These are phyloP conservation scores for Lepus europaeus DNA, from an alignment of 2,113 vertebrate genomes.

Conservation along the genomic window DNA sequence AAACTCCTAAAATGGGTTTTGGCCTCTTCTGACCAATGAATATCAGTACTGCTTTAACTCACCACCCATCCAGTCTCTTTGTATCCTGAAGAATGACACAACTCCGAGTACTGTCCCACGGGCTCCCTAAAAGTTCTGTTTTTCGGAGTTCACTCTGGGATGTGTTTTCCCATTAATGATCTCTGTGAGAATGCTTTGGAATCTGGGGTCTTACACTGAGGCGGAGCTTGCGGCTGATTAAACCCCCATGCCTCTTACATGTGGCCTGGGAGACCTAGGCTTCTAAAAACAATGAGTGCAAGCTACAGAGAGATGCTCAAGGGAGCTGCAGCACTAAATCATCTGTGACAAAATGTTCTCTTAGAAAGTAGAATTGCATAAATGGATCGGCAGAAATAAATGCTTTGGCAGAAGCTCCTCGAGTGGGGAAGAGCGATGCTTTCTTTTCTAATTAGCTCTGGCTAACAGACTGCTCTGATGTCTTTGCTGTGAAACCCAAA, in stretches of 20 bases:
- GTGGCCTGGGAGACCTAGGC: conserved; percentile 58
- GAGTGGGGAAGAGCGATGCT: conserved; percentile 68
- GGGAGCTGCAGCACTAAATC: conserved; percentile 76
- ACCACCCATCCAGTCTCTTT: neutral
- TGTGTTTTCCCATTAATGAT: conserved; percentile 43
- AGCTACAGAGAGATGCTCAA: conserved; percentile 66
- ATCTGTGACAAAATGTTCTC: conserved; percentile 80
- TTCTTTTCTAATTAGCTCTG: conserved; percentile 85
- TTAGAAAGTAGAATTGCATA: conserved; percentile 73
- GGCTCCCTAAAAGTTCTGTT: conserved; percentile 57
- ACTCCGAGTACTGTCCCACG: neutral
- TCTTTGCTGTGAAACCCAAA: conserved; percentile 81
- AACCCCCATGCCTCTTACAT: conserved; percentile 17
- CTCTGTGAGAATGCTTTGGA: conserved; percentile 54
- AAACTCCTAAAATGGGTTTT: conserved; percentile 14
- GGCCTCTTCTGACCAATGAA: neutral
- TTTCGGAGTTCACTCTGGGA: conserved; percentile 56
- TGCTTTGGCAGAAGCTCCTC: conserved; percentile 73
- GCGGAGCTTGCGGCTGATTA: conserved; percentile 55
- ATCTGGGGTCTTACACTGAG: conserved; percentile 48
- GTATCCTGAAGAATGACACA: conserved; percentile 40
- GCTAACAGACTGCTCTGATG: conserved; percentile 81
- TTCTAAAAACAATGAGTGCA: conserved; percentile 58
- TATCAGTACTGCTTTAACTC: neutral
- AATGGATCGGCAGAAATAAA: conserved; percentile 76